phyloP scores from a whole-genome alignment of 2,113 vertebrate genomes.

The Anhinga anhinga region DNA sequence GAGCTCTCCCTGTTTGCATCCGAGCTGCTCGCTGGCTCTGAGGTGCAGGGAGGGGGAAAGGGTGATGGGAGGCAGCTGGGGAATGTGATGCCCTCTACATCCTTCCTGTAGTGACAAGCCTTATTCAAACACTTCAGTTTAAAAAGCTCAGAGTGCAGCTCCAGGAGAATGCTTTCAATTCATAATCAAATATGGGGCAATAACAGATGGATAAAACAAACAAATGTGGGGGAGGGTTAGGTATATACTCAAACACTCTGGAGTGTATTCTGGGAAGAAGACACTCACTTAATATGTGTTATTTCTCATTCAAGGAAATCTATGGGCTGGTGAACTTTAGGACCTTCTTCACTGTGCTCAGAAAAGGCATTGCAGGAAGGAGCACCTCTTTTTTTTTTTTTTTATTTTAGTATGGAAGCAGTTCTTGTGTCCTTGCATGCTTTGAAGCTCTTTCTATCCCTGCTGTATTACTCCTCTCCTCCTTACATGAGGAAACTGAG shows the following conservation, averaged over 20 bases:
- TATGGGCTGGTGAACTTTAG: slow-evolving; percentile 18
- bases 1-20: not conserved
- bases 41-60: slow-evolving; percentile 40
- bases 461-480: not conserved
- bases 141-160: slow-evolving; percentile 58
- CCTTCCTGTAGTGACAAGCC: slow-evolving; percentile 65
- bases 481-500: not conserved
- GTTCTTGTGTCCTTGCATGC: not conserved
- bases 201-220: slow-evolving; percentile 68
- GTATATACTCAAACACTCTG: slow-evolving; percentile 18
- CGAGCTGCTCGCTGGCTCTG: not conserved
- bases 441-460: not conserved
- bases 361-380: not conserved
- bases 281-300: not conserved
- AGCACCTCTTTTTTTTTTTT: not conserved
- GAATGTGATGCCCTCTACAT: slow-evolving; percentile 55
- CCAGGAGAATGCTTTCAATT: slow-evolving; percentile 56
- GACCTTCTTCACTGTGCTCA: not conserved
- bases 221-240: slow-evolving; percentile 47
- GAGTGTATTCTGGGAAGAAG: slow-evolving; percentile 50
- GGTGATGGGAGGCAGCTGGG: slow-evolving; percentile 62
- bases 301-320: slow-evolving; percentile 40
- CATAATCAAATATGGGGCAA: slow-evolving; percentile 66
- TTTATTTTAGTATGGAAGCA: not conserved
- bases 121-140: slow-evolving; percentile 65